These are phyloP conservation scores for Synergus japonicus DNA, from an alignment of 2,888 invertebrate species.

Conservation along the genomic window DNA sequence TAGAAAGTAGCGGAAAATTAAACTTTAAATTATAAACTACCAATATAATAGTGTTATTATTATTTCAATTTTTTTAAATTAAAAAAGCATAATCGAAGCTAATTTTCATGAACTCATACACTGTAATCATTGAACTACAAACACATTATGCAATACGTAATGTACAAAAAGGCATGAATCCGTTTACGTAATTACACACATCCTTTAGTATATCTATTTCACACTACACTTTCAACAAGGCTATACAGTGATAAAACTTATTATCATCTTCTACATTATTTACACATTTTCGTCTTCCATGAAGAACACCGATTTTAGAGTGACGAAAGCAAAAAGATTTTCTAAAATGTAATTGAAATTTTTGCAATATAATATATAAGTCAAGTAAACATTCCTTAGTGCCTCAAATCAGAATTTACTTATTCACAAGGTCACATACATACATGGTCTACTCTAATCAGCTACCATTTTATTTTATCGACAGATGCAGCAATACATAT, in stretches of 20 bases:
- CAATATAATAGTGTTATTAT: not conserved
- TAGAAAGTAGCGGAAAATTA: too few relatives aligned
- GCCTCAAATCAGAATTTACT: not conserved
- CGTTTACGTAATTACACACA: constrained; percentile 10
- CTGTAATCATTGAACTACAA: not conserved
- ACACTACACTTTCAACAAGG: not conserved
- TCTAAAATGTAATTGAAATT: not conserved
- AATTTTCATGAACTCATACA: not conserved
- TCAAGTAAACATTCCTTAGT: too few relatives aligned
- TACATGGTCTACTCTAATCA: not conserved
- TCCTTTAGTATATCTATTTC: constrained; percentile 19
- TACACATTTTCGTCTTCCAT: not conserved
- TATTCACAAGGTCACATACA: not conserved
- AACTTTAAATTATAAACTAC: too few relatives aligned
- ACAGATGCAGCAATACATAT: not conserved
- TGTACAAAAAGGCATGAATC: constrained; percentile 1
- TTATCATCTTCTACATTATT: not conserved
- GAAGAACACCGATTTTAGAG: not conserved
- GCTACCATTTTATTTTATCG: constrained; percentile 8
- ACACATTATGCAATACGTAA: not conserved
- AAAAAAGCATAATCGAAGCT: not conserved
- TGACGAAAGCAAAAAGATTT: not conserved
- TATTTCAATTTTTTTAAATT: too few relatives aligned
- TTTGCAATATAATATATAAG: not conserved
- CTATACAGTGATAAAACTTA: not conserved